Base-by-base conservation (phyloP, 2,888 invertebrate genomes). In the Perizoma flavofasciatum region DNA sequence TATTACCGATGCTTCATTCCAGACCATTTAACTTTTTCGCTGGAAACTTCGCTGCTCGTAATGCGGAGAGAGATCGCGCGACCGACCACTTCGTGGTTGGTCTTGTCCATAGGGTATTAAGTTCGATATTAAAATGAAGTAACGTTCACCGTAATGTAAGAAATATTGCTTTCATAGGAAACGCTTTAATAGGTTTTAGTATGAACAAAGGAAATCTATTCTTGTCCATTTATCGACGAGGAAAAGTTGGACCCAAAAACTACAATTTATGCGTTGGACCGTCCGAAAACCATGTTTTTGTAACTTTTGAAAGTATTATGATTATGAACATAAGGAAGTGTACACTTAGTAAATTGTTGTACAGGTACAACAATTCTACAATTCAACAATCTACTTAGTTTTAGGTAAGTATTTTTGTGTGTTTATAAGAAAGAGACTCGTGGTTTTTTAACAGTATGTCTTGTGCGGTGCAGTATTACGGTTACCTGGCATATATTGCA, bases 21-120 rank as follows among this genome's bases (percentile, higher is more conserved):
- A 69, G 75, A 70, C 85, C 86, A 87, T 88, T 88, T 83, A 86
- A 86, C 86, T 84, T 86, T 85, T 85, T 83, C 81, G 79, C 75
- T 79, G 73, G 75, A 78, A 82, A 82, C 79, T 84, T 79, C 78
- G 77, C 79, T 81, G 77, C 82, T 82, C 77, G 77, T 79, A 80
- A 80, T 79, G 74, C 74, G 73, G 67, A 69, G 69, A 67, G 70
- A 56, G 71, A 67, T 75, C 73, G 73, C 58, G 70, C 63, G 68
- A 68, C 71, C 63, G 68, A 68, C 71, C 74, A 75, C 76, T 79
- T 75, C 71, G 78, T 73, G 78, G 79, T 75, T 72, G 70, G 66
- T 67, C 66, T 51, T 72, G 72, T 72, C 72, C 74, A 66, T 70
- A 61, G 69, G 74, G 75, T 69, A 73, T 73, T 75, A 65, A 67